phyloP scores from a whole-genome alignment of 2,888 invertebrate species.

The Hyalella azteca region DNA sequence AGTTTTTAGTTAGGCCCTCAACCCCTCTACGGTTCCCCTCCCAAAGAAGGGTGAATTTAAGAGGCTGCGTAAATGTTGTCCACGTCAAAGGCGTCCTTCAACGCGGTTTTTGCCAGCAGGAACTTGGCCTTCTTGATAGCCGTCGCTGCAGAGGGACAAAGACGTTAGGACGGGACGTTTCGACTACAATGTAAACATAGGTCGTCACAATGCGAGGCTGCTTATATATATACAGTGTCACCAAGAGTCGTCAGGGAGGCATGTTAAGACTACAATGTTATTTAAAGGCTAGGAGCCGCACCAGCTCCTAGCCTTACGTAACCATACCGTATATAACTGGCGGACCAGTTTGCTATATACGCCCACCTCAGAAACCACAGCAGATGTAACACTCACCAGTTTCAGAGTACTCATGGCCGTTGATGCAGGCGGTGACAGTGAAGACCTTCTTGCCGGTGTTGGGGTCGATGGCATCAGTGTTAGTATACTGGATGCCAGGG shows the following conservation, averaged over 20 bases:
- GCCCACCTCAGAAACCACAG: background rate
- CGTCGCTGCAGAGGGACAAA: constrained; percentile 44
- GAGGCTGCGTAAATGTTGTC: constrained; percentile 31
- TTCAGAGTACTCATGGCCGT: constrained; percentile 42
- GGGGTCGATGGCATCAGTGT: constrained; percentile 34
- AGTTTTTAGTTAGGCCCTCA: too few relatives aligned
- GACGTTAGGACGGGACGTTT: too few relatives aligned
- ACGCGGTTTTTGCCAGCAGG: constrained; percentile 48
- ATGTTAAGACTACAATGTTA: too few relatives aligned
- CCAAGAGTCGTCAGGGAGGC: too few relatives aligned
- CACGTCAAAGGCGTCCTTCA: constrained; percentile 41
- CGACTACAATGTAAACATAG: too few relatives aligned
- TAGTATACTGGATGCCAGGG: constrained; percentile 46
- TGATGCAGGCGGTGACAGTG: constrained; percentile 44
- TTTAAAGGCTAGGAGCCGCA: too few relatives aligned
- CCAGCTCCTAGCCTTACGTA: too few relatives aligned
- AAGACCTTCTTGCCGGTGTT: constrained; percentile 45
- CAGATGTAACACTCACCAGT: constrained; percentile 10
- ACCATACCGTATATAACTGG: too few relatives aligned
- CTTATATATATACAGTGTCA: too few relatives aligned
- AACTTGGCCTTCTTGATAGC: constrained; percentile 55
- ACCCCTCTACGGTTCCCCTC: too few relatives aligned
- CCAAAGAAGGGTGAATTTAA: background rate
- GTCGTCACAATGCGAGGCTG: too few relatives aligned
- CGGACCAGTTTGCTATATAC: background rate